Evolutionary conservation across 2,888 invertebrate genomes (phyloP).

Genomic region (Drosophila gaucha): DNA sequence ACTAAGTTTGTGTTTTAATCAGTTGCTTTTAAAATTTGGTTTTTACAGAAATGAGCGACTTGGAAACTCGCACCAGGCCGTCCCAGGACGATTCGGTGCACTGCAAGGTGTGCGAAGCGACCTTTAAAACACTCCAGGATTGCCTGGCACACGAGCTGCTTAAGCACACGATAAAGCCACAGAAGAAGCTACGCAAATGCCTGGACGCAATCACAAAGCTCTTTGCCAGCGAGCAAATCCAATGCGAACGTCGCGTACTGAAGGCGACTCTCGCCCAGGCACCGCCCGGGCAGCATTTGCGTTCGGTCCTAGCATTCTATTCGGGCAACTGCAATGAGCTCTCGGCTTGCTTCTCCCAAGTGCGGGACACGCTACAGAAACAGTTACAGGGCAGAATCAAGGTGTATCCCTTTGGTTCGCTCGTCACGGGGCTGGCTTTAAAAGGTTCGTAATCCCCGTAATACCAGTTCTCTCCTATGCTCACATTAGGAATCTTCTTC

Average conservation of each 20-base stretch:
- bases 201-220: constrained; percentile 55
- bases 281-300: constrained; percentile 52
- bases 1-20: constrained; percentile 35
- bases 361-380: constrained; percentile 63
- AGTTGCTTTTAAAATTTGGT: constrained; percentile 36
- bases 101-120: constrained; percentile 74
- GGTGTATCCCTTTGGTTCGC: constrained; percentile 90
- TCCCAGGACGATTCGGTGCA: constrained; percentile 8
- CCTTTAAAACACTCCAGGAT: constrained; percentile 63
- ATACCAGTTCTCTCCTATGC: background rate
- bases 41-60: constrained; percentile 48
- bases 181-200: constrained; percentile 59
- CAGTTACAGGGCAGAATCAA: constrained; percentile 69
- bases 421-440: constrained; percentile 89
- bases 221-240: constrained; percentile 51
- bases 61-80: constrained; percentile 19
- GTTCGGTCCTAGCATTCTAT: constrained; percentile 59
- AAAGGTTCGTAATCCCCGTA: constrained; percentile 81
- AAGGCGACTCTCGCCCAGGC: constrained; percentile 43
- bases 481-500: background rate
- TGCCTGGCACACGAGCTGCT: constrained; percentile 80
- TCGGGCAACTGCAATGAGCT: constrained; percentile 60
- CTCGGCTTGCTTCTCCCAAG: constrained; percentile 55
- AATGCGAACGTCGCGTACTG: constrained; percentile 52
- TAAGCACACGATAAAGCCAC: constrained; percentile 57